These are phyloP conservation scores for Harpalus rufipes DNA, from an alignment of 2,888 invertebrate genomes.

Conservation along the genomic window DNA sequence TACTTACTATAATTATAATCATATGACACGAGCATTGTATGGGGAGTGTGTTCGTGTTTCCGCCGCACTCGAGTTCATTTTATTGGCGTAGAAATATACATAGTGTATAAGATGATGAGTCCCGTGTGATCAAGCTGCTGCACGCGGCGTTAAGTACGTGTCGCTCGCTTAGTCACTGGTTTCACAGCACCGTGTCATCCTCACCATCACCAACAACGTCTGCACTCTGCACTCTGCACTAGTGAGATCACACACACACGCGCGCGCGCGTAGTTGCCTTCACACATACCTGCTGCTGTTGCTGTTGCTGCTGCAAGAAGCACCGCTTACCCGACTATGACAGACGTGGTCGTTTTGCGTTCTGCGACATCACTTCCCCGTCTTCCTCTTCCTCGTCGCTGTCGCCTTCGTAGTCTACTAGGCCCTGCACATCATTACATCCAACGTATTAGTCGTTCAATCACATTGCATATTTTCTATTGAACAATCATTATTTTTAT, in stretches of 20 bases:
- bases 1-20: slow-evolving; percentile 62
- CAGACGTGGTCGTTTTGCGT: slow-evolving; percentile 87
- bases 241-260: slow-evolving; percentile 57
- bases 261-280: slow-evolving; percentile 27
- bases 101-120: slow-evolving; percentile 36
- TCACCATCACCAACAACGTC: slow-evolving; percentile 10
- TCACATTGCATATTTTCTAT: too few relatives aligned
- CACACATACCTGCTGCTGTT: slow-evolving; percentile 44
- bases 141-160: slow-evolving; percentile 52
- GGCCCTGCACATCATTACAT: slow-evolving; percentile 81
- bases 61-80: slow-evolving; percentile 44
- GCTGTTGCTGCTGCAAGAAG: slow-evolving; percentile 28
- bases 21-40: slow-evolving; percentile 56
- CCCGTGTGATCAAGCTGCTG: slow-evolving; percentile 46
- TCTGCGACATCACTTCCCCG: slow-evolving; percentile 79
- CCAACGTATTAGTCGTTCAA: too few relatives aligned
- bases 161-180: slow-evolving; percentile 44
- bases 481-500: too few relatives aligned
- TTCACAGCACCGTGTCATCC: slow-evolving; percentile 39
- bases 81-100: slow-evolving; percentile 46
- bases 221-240: slow-evolving; percentile 45
- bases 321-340: slow-evolving; percentile 80
- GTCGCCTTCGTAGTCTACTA: slow-evolving; percentile 98
- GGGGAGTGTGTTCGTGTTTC: slow-evolving; percentile 36
- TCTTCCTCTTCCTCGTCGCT: slow-evolving; percentile 96